Evolutionary conservation across 2,888 invertebrate genomes (phyloP).

Genomic region (Caenorhabditis doughertyi): DNA sequence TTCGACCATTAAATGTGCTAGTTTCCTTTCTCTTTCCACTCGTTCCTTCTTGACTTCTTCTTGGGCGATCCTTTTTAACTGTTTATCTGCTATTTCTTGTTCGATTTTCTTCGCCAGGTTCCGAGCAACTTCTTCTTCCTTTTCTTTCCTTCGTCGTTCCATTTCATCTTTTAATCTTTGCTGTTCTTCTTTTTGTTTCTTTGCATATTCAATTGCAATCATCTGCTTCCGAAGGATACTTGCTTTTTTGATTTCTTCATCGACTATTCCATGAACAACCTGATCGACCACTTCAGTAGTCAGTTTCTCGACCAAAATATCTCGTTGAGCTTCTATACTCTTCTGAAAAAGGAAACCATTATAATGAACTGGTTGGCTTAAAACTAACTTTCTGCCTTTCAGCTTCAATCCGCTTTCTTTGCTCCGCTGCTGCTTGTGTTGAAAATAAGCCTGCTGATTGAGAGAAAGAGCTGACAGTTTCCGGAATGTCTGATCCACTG

Average conservation of each 20-base stretch:
- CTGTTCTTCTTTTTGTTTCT: constrained; percentile 34
- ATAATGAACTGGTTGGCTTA: not conserved
- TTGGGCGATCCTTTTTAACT: constrained; percentile 10
- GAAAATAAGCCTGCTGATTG: constrained; percentile 36
- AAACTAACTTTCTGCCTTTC: constrained; percentile 25
- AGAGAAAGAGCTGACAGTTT: constrained; percentile 16
- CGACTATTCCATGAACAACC: constrained; percentile 18
- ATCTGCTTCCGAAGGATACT: constrained; percentile 33
- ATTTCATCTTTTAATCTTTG: constrained; percentile 17
- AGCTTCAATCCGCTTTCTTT: constrained; percentile 29
- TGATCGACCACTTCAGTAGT: constrained; percentile 37
- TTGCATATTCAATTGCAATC: constrained; percentile 35
- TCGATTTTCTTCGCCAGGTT: constrained; percentile 39
- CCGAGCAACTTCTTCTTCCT: constrained; percentile 22
- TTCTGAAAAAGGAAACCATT: constrained; percentile 13
- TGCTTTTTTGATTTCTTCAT: constrained; percentile 40
- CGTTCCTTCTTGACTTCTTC: constrained; percentile 33
- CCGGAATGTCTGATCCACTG: constrained; percentile 30
- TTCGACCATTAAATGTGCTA: constrained; percentile 24
- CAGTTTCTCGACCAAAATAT: constrained; percentile 14
- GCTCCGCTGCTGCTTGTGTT: constrained; percentile 33
- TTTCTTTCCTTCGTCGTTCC: constrained; percentile 8
- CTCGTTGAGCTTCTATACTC: constrained; percentile 16
- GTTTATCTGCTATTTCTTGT: constrained; percentile 27
- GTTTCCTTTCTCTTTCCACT: constrained; percentile 10